Evolutionary conservation across 2,888 invertebrate genomes (phyloP), one percentile per base, ranked within the genome.

Genomic region (Rhogogaster chlorosoma): DNA sequence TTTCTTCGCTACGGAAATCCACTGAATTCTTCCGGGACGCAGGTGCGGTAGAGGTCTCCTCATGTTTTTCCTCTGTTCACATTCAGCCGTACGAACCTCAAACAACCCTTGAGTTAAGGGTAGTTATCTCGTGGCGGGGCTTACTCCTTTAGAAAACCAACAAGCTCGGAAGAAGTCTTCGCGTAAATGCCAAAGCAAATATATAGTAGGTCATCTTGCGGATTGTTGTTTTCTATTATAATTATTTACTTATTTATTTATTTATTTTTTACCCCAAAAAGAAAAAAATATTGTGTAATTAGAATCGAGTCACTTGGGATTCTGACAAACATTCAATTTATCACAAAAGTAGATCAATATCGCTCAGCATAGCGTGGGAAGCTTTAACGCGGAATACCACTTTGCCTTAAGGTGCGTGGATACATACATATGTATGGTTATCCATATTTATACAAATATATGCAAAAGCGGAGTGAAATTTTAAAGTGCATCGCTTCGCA

Each of bases 31-130:
- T 42, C 42, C 1, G 42, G 38, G 73, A 42, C 70, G 0, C 73
- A 73, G 42, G 26, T 38, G 73, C 12, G 42, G 22, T 2, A 3
- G 6, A 38, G 61, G 61, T 22, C 26, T 22, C 38, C 73, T 42
- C n/a, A 9, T 42, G 38, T 73, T 26, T 71, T 73, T 73, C 26
- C 26, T 22, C 15, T 73, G 73, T 73, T 73, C 73, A 73, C 73
- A 42, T 73, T 73, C 73, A 73, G 38, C 73, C 73, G 73, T 22
- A 22, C 67, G 12, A 42, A 73, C 73, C 73, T 73, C 38, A 26
- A 38, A 42, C 73, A 73, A 73, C 42, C 38, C 73, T 73, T 73
- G 42, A 73, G 26, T 73, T 42, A 15, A 73, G 73, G 26, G 42
- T 42, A 42, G 73, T 73, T 42, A 73, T 42, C 42, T 73, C 12